Evolutionary conservation across 2,113 vertebrate species (phyloP), one percentile per base, ranked within the genome.

Genomic region (Capreolus pygargus): DNA sequence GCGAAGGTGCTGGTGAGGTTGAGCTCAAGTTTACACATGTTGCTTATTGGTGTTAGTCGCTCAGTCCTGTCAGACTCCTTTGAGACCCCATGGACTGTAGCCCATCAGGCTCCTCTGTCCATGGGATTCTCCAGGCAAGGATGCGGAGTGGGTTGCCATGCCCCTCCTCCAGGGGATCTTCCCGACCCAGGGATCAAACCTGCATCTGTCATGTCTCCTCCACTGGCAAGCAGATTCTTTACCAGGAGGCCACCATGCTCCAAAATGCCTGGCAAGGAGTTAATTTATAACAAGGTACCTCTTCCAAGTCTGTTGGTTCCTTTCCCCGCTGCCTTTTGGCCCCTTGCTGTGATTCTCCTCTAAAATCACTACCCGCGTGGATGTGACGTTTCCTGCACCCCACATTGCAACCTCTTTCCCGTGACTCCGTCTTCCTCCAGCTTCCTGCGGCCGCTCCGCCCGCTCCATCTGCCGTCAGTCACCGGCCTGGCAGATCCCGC

Each of bases 401-500:
- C 14, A 3, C 1, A 0, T 3, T 64, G 19, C 1, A 0, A 5
- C 28, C 0, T 7, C 36, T 58, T 39, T 27, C 52, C 52, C 28
- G 6, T 0, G 47, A 50, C 15, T 7, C 6, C 60, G 33, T 33
- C 33, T 55, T 12, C 7, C 8, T 9, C 50, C 8, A 1, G 17
- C 6, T 3, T 14, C n/a, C 52, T 19, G 19, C 58, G 8, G 27
- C 39, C 2, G n/a, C 58, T 25, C 33, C 6, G 2, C 52, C 27
- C 1, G 60, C 27, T 43, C 81, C n/a, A 12, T 2, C 82, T 54
- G 7, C 94, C 5, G 0, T 12, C 10, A 19, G 83, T 30, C 27
- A 23, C 43, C 30, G 1, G 74, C 36, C 0, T 1, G 10, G 1
- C 10, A 0, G 36, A 13, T 19, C 30, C 85, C 3, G 0, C 36